Conservation (phyloP, 2,888 invertebrate genomes). For the Chironomus tentans region DNA sequence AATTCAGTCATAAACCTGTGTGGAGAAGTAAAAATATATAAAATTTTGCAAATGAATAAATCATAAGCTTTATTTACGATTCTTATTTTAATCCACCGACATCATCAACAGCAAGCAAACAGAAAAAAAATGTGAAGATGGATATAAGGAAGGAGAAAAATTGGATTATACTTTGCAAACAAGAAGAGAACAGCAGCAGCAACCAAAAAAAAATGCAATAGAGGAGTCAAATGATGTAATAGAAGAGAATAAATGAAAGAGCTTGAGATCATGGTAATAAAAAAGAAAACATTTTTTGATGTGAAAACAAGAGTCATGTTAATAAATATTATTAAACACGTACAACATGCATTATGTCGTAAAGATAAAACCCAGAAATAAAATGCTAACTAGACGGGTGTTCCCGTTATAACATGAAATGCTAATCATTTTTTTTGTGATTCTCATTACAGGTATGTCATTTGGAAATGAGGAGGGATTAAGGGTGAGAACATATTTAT, state of each 20-base stretch:
- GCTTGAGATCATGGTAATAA: background rate
- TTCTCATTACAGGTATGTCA: background rate
- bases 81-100: conserved; percentile 15
- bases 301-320: conserved; percentile 13
- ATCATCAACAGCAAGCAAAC: background rate
- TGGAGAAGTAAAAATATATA: background rate
- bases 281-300: background rate
- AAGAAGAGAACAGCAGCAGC: background rate
- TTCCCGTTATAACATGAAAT: background rate
- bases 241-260: background rate
- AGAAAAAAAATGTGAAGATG: background rate
- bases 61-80: conserved; percentile 24
- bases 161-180: background rate
- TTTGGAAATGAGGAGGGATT: too few relatives aligned
- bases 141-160: background rate
- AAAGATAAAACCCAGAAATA: conserved; percentile 2
- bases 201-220: background rate
- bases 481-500: too few relatives aligned
- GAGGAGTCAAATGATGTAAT: background rate
- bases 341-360: conserved; percentile 21
- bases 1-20: conserved; percentile 10
- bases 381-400: background rate
- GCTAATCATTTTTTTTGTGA: background rate
- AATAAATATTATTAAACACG: conserved; percentile 26
- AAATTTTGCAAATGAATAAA: conserved; percentile 17